Conservation (phyloP, 2,113 vertebrate genomes). For the Anhinga rufa region DNA sequence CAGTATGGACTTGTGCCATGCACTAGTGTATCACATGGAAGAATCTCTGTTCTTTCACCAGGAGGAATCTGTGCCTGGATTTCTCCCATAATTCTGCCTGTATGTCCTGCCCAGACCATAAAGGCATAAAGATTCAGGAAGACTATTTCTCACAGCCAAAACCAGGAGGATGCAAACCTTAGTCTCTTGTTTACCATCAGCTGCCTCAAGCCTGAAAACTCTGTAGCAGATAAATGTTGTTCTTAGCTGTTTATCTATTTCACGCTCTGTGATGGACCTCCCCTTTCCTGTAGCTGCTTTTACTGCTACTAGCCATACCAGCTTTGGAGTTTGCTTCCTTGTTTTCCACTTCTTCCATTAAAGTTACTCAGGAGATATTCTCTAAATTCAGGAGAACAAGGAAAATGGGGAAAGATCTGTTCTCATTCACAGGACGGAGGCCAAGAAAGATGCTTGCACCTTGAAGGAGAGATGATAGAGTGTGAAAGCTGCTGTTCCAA, state of each 20-base stretch:
- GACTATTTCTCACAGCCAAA: not conserved
- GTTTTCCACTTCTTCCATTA: not conserved
- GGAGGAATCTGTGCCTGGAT: not conserved
- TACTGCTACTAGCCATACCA: not conserved
- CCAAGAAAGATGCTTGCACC: not conserved
- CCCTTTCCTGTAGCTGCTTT: not conserved
- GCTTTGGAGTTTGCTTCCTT: not conserved
- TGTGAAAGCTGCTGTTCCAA: not conserved
- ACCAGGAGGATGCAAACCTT: not conserved
- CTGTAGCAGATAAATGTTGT: not conserved
- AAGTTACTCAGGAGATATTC: not conserved
- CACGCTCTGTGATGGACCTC: not conserved
- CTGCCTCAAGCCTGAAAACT: not conserved
- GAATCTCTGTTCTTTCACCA: not conserved
- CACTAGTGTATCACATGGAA: not conserved
- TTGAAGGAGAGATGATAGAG: not conserved
- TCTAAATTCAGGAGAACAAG: not conserved
- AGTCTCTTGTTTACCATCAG: not conserved
- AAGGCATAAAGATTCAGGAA: not conserved
- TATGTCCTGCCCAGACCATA: not conserved
- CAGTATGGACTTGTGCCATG: not conserved
- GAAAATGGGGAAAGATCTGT: not conserved
- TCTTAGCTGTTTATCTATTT: not conserved
- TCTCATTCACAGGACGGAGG: not conserved
- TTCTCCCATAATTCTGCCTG: not conserved